phyloP scores from a whole-genome alignment of 2,113 vertebrate species.

The Grus americana region DNA sequence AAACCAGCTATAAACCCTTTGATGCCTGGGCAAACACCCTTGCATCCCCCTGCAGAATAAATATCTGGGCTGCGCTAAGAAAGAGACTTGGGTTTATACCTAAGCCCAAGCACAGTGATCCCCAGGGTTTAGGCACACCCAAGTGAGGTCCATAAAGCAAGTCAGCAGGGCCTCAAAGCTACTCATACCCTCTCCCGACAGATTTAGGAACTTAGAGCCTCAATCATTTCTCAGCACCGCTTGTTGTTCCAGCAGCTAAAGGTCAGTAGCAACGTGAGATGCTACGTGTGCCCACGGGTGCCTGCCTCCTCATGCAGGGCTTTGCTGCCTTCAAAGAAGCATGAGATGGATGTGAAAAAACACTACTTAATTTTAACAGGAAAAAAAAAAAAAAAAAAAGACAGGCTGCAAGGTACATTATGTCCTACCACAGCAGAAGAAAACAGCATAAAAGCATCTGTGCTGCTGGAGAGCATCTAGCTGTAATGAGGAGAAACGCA shows the following conservation, averaged over 20 bases:
- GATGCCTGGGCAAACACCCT: background rate
- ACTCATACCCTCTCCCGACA: background rate
- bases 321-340: background rate
- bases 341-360: background rate
- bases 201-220: background rate
- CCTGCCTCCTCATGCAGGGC: background rate
- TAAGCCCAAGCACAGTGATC: background rate
- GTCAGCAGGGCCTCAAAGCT: background rate
- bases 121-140: background rate
- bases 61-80: rapidly evolving
- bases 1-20: background rate
- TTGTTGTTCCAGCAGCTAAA: background rate
- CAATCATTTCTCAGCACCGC: rapidly evolving
- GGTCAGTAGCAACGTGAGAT: rapidly evolving
- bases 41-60: background rate
- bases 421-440: background rate
- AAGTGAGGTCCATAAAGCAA: background rate
- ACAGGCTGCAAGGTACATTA: background rate
- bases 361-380: background rate
- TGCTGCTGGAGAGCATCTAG: background rate
- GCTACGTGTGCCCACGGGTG: rapidly evolving
- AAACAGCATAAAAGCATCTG: background rate
- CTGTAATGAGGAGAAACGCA: background rate
- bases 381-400: background rate
- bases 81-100: background rate